These are phyloP conservation scores for Kobus ellipsiprymnus DNA, from an alignment of 2,113 vertebrate species.

Conservation along the genomic window DNA sequence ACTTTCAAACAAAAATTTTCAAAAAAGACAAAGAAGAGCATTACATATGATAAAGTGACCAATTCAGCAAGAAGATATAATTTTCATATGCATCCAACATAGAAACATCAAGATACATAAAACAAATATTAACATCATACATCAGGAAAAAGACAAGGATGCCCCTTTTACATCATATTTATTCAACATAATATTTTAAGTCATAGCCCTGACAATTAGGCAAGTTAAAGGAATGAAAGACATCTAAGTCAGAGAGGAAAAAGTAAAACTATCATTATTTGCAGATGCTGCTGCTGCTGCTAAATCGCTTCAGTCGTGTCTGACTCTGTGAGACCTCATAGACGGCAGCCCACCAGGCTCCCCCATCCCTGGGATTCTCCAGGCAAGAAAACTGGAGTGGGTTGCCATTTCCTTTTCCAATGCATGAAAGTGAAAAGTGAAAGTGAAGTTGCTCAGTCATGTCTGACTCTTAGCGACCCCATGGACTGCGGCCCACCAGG, in stretches of 20 bases:
- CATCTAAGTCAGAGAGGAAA: not conserved
- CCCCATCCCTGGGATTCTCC: too few relatives aligned
- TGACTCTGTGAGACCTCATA: too few relatives aligned
- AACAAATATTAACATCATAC: not conserved
- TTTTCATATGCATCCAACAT: not conserved
- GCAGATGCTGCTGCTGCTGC: not conserved
- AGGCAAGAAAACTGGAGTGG: too few relatives aligned
- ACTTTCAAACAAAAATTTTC: not conserved
- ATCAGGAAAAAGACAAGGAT: not conserved
- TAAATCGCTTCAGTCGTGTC: too few relatives aligned
- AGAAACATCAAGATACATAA: not conserved
- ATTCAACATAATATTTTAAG: not conserved
- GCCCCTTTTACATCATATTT: not conserved
- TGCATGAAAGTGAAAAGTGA: too few relatives aligned
- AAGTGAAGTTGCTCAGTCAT: too few relatives aligned
- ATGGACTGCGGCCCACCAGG: too few relatives aligned
- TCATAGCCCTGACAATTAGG: not conserved
- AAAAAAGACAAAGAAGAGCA: not conserved
- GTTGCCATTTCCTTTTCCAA: too few relatives aligned
- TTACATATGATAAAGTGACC: not conserved
- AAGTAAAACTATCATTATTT: not conserved
- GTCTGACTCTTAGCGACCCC: too few relatives aligned
- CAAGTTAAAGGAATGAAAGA: not conserved
- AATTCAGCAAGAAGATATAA: not conserved
- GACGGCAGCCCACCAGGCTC: too few relatives aligned